phyloP scores from a whole-genome alignment of 2,888 invertebrate genomes.

The Sympetrum striolatum region DNA sequence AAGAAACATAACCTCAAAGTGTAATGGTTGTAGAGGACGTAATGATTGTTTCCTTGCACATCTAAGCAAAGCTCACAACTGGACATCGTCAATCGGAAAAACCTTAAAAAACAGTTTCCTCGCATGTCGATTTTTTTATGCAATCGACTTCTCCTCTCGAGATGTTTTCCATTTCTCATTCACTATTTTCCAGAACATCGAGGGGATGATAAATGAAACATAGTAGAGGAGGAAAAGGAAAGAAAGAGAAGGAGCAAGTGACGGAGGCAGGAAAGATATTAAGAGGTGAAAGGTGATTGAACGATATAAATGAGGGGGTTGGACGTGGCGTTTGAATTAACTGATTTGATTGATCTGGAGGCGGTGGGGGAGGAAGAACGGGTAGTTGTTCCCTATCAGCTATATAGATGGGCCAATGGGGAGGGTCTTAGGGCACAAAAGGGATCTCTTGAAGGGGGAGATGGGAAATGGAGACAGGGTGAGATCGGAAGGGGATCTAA shows the following conservation, averaged over 20 bases:
- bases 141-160: background rate
- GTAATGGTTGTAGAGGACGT: no score
- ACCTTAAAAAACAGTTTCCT: no score
- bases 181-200: background rate
- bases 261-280: constrained; percentile 18
- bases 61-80: no score
- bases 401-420: constrained; percentile 26
- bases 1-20: no score
- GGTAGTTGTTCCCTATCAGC: constrained; percentile 17
- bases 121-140: no score
- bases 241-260: background rate
- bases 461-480: constrained; percentile 29
- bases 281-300: constrained; percentile 44
- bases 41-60: no score
- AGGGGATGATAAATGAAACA: background rate
- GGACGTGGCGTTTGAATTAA: constrained; percentile 41
- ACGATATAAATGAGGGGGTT: constrained; percentile 37
- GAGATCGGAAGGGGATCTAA: constrained; percentile 33
- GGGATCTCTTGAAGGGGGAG: background rate
- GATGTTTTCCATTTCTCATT: background rate
- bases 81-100: no score
- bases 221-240: background rate
- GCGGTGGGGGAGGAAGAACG: background rate
- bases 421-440: background rate
- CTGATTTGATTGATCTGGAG: constrained; percentile 38